Evolutionary conservation across 2,888 invertebrate genomes (phyloP).

Genomic region (Argyresthia albistria): DNA sequence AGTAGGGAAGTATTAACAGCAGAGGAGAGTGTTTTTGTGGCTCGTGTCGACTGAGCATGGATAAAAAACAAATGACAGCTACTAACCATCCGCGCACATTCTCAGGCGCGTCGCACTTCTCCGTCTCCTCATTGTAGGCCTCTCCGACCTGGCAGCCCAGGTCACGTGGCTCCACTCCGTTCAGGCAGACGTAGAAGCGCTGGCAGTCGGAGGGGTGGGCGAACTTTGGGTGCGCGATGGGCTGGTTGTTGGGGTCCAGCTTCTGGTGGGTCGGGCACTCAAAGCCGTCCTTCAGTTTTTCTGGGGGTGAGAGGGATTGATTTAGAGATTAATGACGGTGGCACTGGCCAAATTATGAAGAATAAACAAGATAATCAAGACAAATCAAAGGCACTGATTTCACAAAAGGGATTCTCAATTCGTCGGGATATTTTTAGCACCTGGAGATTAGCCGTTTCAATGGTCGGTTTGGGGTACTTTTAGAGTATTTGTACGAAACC

Average conservation of each 20-base stretch:
- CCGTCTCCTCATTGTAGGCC: constrained; percentile 90
- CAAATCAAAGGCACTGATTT: no score
- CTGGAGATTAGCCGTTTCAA: no score
- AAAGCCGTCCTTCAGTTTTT: constrained; percentile 86
- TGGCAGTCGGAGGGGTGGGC: constrained; percentile 91
- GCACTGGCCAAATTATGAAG: no score
- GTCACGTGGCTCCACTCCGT: constrained; percentile 89
- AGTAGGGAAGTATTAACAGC: no score
- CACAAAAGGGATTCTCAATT: no score
- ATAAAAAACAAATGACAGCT: constrained; percentile 24
- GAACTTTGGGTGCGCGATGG: constrained; percentile 87
- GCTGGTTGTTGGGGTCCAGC: constrained; percentile 78
- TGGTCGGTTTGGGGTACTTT: no score
- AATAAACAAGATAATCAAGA: no score
- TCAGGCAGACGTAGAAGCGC: constrained; percentile 92
- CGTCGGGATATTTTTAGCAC: no score
- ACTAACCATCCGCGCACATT: constrained; percentile 91
- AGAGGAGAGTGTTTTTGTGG: no score
- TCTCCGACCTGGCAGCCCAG: constrained; percentile 89
- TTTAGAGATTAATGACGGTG: neutral
- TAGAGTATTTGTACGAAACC: no score
- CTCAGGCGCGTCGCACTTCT: constrained; percentile 91
- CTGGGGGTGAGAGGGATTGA: constrained; percentile 45
- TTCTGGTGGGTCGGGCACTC: constrained; percentile 82
- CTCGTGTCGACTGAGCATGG: neutral